Evolutionary conservation across 2,113 vertebrate genomes (phyloP).

Genomic region (Gallinago jamesoni): DNA sequence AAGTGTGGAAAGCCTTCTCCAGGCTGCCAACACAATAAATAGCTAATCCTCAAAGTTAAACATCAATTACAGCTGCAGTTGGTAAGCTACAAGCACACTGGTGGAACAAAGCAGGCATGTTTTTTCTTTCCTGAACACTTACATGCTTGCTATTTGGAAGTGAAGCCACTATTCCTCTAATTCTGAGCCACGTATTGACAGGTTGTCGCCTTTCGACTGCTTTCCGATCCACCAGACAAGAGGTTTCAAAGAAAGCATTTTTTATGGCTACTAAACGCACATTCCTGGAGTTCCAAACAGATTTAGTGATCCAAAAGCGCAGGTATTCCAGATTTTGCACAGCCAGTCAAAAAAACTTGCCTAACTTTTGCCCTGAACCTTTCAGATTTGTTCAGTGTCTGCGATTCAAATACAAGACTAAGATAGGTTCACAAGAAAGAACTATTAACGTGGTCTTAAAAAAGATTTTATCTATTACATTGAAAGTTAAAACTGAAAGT

Average conservation of each 20-base stretch:
- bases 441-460: background rate
- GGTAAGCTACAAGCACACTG: background rate
- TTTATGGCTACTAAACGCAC: background rate
- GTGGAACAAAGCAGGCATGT: background rate
- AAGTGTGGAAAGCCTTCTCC: background rate
- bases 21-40: background rate
- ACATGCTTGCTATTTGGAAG: background rate
- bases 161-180: background rate
- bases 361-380: background rate
- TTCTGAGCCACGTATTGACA: background rate
- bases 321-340: background rate
- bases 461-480: conserved; percentile 41
- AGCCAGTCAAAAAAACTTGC: background rate
- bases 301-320: background rate
- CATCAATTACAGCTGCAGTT: background rate
- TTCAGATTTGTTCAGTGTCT: background rate
- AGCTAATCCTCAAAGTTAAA: background rate
- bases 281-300: background rate
- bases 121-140: background rate
- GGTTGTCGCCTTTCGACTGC: background rate
- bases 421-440: background rate
- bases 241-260: background rate
- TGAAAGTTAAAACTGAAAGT: conserved; percentile 65
- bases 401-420: background rate
- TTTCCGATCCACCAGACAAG: background rate